Evolutionary conservation across 2,113 vertebrate species (phyloP), one percentile per base, ranked within the genome.

Genomic region (Ochotona princeps): DNA sequence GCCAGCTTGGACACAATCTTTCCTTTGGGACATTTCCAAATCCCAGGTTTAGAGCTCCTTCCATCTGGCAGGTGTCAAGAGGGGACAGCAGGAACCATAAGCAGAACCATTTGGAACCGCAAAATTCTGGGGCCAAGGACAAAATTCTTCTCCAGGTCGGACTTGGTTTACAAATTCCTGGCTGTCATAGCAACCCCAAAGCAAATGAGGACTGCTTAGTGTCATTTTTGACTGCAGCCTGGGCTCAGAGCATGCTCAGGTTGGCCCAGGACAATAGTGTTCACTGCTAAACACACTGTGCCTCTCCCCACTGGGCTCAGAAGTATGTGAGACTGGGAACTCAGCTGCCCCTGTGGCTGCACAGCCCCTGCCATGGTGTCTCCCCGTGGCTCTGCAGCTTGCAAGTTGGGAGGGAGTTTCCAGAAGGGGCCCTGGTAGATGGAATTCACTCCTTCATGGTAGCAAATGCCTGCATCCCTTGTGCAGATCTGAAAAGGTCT

Each of bases 101-200:
- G 78, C 66, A 79, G 89, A 94, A 70, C 69, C 44, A 5, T 78
- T 88, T 83, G 83, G 80, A 94, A 51, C 91, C 75, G 84, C 51
- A 79, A 51, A 84, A 72, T 89, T 32, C 81, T 87, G 49, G 89
- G 63, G 63, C 94, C 81, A 90, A 97, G 93, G 85, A 87, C 85
- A 63, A 38, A 94, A 75, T 96, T 97, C 74, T 89, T 96, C 70
- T 54, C 38, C n/a, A 94, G 88, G 94, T 94, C 91, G 8, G 20
- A 90, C 95, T 96, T 89, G 93, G 91, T 92, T 94, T 96, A 63
- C 80, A 92, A 92, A 96, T 96, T 97, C 94, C 92, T 88, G 90
- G 94, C 85, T 93, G 93, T 88, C 95, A 96, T 97, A 92, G 95
- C 91, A 97, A 97, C 95, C 54, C 44, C 70, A 11, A 94, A 96